Evolutionary conservation across 2,113 vertebrate genomes (phyloP), one percentile per base, ranked within the genome.

Genomic region (Patagioenas fasciata): DNA sequence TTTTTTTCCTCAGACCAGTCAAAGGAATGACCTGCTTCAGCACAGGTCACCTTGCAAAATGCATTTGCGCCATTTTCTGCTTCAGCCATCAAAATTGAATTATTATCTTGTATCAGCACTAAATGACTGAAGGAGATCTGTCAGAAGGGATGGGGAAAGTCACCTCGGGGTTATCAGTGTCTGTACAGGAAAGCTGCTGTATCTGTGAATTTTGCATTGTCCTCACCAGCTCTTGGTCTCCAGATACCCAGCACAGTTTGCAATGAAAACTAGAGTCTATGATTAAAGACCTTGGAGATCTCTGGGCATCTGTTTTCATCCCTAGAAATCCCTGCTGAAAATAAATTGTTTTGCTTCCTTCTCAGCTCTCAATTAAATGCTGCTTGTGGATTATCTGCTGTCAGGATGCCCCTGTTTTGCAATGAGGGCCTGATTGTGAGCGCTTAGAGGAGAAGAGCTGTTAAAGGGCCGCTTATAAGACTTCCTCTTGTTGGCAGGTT

Each of bases 241-340:
- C 0, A 2, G 18, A 34, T 0, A 1, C 19, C 38, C 44, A 17
- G 44, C 1, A 1, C 62, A 25, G 44, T 66, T 61, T 66, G 34
- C 15, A 47, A 28, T 47, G 79, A 88, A 51, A 79, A 38, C 15
- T 10, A 13, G 47, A 14, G 23, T 18, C 57, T 47, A 2, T 19
- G 36, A 57, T 38, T 48, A 67, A 85, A 44, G 47, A 56, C 34
- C 26, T 51, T 13, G 51, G 15, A 62, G 53, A n/a, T 81, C 65
- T 89, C 40, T 0, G 2, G 31, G 21, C 2, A 2, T 58, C 44
- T 38, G 13, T 48, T 75, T 82, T 23, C 23, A 74, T 44, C 51
- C 51, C 26, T 34, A 24, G 80, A 50, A 73, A 91, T 42, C 40
- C 56, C 38, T 42, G 51, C 77, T 72, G 64, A 13, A 72, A 75